A percentile compares a stretch with the other conserved stretches of the same genome.
These are phyloP conservation scores for Drosophila seguyi DNA, from an alignment of 1,140 invertebrate genomes.

Conservation along the genomic window DNA sequence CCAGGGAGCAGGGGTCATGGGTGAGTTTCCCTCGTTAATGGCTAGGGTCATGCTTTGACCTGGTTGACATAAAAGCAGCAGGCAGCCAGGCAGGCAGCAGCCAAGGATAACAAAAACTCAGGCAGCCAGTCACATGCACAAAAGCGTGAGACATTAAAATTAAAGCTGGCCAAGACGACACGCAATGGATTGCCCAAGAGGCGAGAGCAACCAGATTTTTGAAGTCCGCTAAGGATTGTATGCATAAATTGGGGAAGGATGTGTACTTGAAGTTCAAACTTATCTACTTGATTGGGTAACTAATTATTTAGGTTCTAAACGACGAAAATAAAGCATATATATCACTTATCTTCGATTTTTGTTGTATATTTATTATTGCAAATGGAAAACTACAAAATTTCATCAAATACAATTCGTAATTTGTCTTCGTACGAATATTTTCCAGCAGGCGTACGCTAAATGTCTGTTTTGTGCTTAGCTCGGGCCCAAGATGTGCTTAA, in stretches of 20 bases:
- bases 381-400: no score
- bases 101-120: slow-evolving; percentile 27
- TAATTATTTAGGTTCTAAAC: no score
- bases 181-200: not conserved
- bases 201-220: not conserved
- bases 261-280: not conserved
- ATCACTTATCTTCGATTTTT: no score
- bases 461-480: slow-evolving; percentile 24
- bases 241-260: not conserved
- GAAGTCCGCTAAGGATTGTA: not conserved
- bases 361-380: no score
- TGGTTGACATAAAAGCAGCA: slow-evolving; percentile 47
- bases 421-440: not conserved
- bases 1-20: not conserved
- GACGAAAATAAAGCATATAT: no score
- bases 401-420: no score
- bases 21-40: slow-evolving; percentile 17
- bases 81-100: slow-evolving; percentile 19
- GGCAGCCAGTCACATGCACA: slow-evolving; percentile 27
- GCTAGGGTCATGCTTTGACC: slow-evolving; percentile 45
- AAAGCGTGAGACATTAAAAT: slow-evolving; percentile 43
- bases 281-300: no score
- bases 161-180: slow-evolving; percentile 27
- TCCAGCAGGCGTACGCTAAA: slow-evolving; percentile 15
- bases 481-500: slow-evolving; percentile 30